Evolutionary conservation across 2,888 invertebrate genomes (phyloP).

Genomic region (Eremobia ochroleuca): DNA sequence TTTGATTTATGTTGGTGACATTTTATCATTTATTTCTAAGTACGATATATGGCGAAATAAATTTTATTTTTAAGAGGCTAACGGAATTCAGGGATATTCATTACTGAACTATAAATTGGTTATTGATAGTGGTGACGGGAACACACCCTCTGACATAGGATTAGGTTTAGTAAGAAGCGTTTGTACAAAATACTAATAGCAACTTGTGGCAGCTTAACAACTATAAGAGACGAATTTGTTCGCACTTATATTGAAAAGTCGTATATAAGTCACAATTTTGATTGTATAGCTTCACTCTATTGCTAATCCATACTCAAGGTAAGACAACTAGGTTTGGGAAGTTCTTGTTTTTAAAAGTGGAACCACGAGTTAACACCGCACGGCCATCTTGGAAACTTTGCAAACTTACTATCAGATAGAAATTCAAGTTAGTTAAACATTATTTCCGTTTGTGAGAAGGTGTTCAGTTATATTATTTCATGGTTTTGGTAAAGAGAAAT

Average conservation of each 20-base stretch:
- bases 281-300: not conserved
- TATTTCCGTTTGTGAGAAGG: conserved; percentile 23
- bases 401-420: conserved; percentile 36
- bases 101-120: conserved; percentile 1
- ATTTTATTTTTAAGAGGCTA: conserved; percentile 3
- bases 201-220: not conserved
- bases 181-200: conserved; percentile 25
- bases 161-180: not conserved
- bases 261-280: not conserved
- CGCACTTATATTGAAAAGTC: not conserved
- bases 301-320: conserved; percentile 1
- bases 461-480: conserved; percentile 31
- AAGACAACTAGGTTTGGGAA: not conserved
- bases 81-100: not conserved
- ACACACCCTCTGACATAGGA: not conserved
- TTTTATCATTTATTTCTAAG: not conserved
- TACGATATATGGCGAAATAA: not conserved
- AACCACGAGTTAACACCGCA: conserved; percentile 16
- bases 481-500: not conserved
- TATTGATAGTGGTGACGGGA: not conserved
- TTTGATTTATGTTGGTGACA: conserved; percentile 18
- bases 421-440: conserved; percentile 40
- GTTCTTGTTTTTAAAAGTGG: conserved; percentile 38
- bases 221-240: not conserved
- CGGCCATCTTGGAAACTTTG: conserved; percentile 50